Base-by-base conservation (phyloP, 2,797 vertebrate genomes). In the Acipenser oxyrinchus region DNA sequence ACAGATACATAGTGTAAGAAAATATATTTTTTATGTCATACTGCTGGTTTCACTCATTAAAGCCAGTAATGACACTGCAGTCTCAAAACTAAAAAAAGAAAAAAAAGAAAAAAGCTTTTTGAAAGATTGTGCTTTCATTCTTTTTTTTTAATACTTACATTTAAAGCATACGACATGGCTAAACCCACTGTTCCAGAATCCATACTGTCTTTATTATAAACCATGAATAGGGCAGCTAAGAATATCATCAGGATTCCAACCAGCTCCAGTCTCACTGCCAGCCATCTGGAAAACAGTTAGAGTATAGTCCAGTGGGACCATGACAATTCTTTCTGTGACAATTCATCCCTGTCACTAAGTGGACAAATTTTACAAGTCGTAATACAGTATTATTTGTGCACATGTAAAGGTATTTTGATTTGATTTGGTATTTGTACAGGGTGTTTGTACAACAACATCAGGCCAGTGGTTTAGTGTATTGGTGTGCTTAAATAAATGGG, bases 231-330 rank as follows among this genome's bases (percentile, higher is more conserved):
- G 13, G 77, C 77, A 72, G 84, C 76, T 68, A 87, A 80, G 74
- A 90, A 81, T 6, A 86, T 72, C 77, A 84, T 71, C 72, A 83
- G 51, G 50, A 77, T 83, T 64, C 80, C 82, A 75, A 86, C 72
- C 68, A 83, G 78, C 72, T 86, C 78, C 64, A 88, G 78, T 65
- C 81, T 76, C 50, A 86, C 70, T 53, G 75, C 70, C 3, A 86
- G 72, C 82, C 82, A 84, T 67, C 86, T 88, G 64, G 49, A 72
- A 8, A 63, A 68, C 48, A 68, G 37, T 37, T 37, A 4, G 37
- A 37, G 37, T 37, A 37, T 37, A 37, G 37, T 37, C 37, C 37
- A 37, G 37, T 4, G 37, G 37, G 48, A 57, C 62, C 63, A 51
- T 13, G 10, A 48, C 51, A 23, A 60, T 7, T n/a, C 13, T 7